Evolutionary conservation across 2,113 vertebrate species (phyloP).

Genomic region (Vireo altiloquus): DNA sequence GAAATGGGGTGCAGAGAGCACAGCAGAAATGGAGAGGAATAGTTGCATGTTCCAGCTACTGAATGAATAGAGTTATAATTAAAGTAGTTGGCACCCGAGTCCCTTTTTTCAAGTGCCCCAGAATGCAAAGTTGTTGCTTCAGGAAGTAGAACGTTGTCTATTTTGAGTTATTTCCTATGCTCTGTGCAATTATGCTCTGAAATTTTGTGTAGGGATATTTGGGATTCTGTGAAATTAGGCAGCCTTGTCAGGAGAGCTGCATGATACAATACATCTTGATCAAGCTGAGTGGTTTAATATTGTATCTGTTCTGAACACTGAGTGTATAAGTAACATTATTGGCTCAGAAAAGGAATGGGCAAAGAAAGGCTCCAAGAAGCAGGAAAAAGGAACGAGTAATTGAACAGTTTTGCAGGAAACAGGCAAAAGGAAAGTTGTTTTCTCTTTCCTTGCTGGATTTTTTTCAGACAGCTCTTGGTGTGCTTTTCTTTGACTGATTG

Average conservation of each 20-base stretch:
- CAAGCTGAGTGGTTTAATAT: constrained; percentile 34
- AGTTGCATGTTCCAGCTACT: background rate
- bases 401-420: background rate
- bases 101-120: background rate
- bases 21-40: background rate
- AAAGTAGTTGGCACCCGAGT: background rate
- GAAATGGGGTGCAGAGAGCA: background rate
- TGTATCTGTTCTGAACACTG: constrained; percentile 33
- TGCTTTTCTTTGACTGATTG: constrained; percentile 15
- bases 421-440: background rate
- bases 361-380: background rate
- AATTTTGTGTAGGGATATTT: constrained; percentile 23
- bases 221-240: constrained; percentile 43
- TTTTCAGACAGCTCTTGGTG: background rate
- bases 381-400: background rate
- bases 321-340: background rate
- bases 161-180: constrained; percentile 9
- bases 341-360: background rate
- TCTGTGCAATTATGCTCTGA: constrained; percentile 12
- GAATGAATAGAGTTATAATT: background rate
- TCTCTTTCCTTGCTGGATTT: background rate
- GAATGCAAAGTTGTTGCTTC: constrained; percentile 16
- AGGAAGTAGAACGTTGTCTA: background rate
- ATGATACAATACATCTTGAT: constrained; percentile 41
- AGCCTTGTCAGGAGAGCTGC: constrained; percentile 37